Percentiles rank a stretch among this genome's conserved stretches.
Evolutionary conservation across 2,888 invertebrate genomes (phyloP).

Genomic region (Drepana falcataria): DNA sequence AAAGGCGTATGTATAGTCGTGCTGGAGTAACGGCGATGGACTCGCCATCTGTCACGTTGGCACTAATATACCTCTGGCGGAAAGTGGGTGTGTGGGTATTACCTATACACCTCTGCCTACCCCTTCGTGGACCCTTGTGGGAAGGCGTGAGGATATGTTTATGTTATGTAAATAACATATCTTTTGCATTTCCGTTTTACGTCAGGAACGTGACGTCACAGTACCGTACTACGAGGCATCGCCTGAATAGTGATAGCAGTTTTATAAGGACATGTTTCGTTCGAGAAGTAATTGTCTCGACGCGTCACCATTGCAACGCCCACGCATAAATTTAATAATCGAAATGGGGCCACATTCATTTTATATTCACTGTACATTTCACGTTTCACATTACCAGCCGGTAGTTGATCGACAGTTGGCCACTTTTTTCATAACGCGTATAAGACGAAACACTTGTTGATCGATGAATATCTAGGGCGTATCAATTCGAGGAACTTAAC

Average conservation of each 20-base stretch:
- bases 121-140: too few species aligned
- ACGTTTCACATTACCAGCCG: slow-evolving; percentile 10
- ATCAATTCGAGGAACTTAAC: background rate
- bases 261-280: background rate
- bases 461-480: background rate
- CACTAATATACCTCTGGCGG: too few species aligned
- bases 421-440: background rate
- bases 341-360: background rate
- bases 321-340: background rate
- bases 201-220: too few species aligned
- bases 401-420: background rate
- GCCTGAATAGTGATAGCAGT: slow-evolving; percentile 1
- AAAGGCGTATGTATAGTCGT: too few species aligned
- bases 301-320: background rate
- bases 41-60: too few species aligned
- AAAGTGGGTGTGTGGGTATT: too few species aligned
- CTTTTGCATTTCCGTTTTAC: background rate
- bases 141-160: too few species aligned
- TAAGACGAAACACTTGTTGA: background rate
- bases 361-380: slow-evolving; percentile 14
- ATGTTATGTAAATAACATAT: background rate
- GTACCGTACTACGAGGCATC: background rate
- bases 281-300: background rate
- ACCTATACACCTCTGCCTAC: too few species aligned
- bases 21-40: too few species aligned